phyloP scores from a whole-genome alignment of 2,113 vertebrate genomes.

The Nycticebus coucang region DNA sequence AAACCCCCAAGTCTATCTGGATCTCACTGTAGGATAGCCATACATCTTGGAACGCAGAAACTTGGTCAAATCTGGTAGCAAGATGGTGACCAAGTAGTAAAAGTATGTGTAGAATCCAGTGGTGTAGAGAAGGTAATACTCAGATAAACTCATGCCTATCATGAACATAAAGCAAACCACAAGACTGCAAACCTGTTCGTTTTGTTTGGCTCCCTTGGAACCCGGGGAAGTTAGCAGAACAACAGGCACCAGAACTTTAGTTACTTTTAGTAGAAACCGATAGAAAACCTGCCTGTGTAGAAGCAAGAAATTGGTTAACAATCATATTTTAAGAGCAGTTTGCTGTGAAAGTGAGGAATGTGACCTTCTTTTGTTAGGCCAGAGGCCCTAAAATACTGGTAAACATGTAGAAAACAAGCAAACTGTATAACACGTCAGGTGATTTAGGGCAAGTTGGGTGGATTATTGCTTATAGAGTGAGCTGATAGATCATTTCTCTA shows the following conservation, averaged over 20 bases:
- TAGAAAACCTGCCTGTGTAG: slow-evolving; percentile 11
- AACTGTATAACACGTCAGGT: background rate
- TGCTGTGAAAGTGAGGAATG: background rate
- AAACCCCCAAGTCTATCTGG: background rate
- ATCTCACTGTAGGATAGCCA: slow-evolving; percentile 38
- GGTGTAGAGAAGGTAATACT: slow-evolving; percentile 44
- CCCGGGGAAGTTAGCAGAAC: slow-evolving; percentile 49
- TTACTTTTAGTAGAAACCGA: slow-evolving; percentile 25
- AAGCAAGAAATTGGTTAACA: background rate
- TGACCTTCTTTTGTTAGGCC: background rate
- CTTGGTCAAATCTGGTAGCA: slow-evolving; percentile 69
- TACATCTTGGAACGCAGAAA: slow-evolving; percentile 43
- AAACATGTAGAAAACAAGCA: background rate
- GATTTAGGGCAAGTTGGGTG: background rate
- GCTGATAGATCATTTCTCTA: background rate
- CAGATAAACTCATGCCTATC: slow-evolving; percentile 45
- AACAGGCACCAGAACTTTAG: slow-evolving; percentile 41
- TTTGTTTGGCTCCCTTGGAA: slow-evolving; percentile 75
- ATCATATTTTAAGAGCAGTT: slow-evolving; percentile 49
- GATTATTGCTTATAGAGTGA: slow-evolving; percentile 23
- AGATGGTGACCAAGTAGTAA: slow-evolving; percentile 70
- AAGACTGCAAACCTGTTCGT: slow-evolving; percentile 70
- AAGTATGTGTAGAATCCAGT: slow-evolving; percentile 61
- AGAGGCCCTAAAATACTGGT: background rate
- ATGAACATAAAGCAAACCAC: slow-evolving; percentile 62